Evolutionary conservation across 1,140 invertebrate genomes (phyloP).

Genomic region (Drosophila sp.): DNA sequence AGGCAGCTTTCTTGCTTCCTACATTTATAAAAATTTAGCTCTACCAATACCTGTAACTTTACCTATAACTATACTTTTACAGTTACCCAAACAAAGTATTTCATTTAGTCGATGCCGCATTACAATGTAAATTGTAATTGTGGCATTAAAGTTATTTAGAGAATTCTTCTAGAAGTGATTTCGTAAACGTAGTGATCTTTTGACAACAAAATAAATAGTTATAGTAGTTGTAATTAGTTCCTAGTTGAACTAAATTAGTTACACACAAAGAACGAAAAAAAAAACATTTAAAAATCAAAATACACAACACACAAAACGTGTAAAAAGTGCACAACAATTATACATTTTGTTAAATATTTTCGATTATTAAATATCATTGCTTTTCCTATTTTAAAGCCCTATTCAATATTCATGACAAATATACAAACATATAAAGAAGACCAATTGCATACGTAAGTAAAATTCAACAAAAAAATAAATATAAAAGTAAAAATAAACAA

Average conservation of each 20-base stretch:
- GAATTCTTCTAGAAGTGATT: constrained; percentile 78
- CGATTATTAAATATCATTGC: constrained; percentile 47
- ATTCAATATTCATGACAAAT: constrained; percentile 69
- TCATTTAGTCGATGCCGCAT: constrained; percentile 71
- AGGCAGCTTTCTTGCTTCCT: constrained; percentile 18
- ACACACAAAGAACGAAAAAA: constrained; percentile 24
- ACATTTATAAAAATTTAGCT: constrained; percentile 6
- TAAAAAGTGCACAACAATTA: constrained; percentile 22
- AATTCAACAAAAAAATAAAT: constrained; percentile 53
- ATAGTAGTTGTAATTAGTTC: constrained; percentile 78
- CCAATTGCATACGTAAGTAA: constrained; percentile 51
- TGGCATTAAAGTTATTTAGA: constrained; percentile 74
- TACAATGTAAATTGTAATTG: constrained; percentile 7
- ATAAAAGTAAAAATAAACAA: constrained; percentile 27
- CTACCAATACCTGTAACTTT: constrained; percentile 9
- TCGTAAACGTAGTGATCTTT: constrained; percentile 77
- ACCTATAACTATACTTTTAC: constrained; percentile 12
- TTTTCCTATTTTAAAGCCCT: constrained; percentile 64
- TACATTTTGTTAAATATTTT: constrained; percentile 57
- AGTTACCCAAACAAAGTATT: constrained; percentile 67
- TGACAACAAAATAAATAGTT: constrained; percentile 55
- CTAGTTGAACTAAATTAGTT: constrained; percentile 68
- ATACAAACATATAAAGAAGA: constrained; percentile 46
- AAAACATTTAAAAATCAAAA: constrained; percentile 7
- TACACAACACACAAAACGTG: constrained; percentile 13